Percentiles rank a stretch among this genome's conserved stretches.
These are phyloP conservation scores for Belgica antarctica DNA, from an alignment of 2,888 invertebrate species.

Conservation along the genomic window DNA sequence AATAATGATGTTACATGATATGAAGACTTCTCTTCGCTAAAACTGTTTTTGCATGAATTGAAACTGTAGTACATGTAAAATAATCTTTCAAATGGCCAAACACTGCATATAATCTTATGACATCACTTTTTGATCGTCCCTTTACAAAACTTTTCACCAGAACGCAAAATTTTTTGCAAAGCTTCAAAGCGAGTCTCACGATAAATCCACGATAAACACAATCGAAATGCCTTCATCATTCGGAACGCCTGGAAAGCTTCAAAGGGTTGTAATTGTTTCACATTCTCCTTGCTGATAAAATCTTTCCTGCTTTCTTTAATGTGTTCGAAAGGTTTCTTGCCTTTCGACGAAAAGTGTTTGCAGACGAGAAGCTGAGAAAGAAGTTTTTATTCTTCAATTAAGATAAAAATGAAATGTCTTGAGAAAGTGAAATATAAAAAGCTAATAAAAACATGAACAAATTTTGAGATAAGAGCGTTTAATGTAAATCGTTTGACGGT, in stretches of 20 bases:
- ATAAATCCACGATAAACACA: not conserved
- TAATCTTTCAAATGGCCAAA: no score
- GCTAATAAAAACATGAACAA: not conserved
- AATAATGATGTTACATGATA: no score
- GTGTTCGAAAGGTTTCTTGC: not conserved
- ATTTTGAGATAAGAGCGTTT: not conserved
- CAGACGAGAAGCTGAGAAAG: not conserved
- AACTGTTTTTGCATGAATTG: no score
- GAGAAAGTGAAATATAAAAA: not conserved
- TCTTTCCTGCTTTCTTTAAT: not conserved
- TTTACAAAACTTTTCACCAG: no score
- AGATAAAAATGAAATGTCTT: not conserved
- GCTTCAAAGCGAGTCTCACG: no score
- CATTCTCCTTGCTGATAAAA: not conserved
- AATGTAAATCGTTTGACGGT: not conserved
- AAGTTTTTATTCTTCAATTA: not conserved
- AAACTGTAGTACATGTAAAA: no score
- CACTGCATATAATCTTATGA: no score
- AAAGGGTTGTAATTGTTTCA: constrained; percentile 18
- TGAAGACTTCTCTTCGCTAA: no score
- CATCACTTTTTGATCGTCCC: no score
- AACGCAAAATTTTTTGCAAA: no score
- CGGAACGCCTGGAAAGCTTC: not conserved
- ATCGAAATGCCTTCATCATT: not conserved
- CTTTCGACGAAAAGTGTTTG: not conserved